Evolutionary conservation across 1,140 invertebrate genomes (phyloP).

Genomic region (Drosophila subobscura): DNA sequence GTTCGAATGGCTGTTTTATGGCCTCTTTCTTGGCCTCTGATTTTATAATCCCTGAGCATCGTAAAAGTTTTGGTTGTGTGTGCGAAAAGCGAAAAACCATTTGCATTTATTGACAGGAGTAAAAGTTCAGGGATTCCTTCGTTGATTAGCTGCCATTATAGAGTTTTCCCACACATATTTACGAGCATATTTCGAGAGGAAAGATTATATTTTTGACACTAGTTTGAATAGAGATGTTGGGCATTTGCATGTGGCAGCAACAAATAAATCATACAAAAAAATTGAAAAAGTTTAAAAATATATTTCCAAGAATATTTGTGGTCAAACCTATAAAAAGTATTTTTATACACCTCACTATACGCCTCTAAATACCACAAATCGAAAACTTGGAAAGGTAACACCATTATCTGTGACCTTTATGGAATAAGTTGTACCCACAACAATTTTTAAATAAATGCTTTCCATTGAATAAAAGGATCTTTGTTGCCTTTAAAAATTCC

Average conservation of each 20-base stretch:
- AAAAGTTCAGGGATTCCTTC: slow-evolving; percentile 9
- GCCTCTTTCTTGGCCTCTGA: slow-evolving; percentile 25
- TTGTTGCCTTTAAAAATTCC: too few relatives aligned
- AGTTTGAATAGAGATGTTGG: slow-evolving; percentile 24
- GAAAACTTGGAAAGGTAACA: too few relatives aligned
- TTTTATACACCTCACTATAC: too few relatives aligned
- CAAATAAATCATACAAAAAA: too few relatives aligned
- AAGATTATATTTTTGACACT: slow-evolving; percentile 25
- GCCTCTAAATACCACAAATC: too few relatives aligned
- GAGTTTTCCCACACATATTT: slow-evolving; percentile 41
- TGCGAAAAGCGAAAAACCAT: slow-evolving; percentile 24
- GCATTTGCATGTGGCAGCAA: background rate
- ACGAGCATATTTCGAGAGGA: slow-evolving; percentile 46
- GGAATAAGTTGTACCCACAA: too few relatives aligned
- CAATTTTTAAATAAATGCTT: too few relatives aligned
- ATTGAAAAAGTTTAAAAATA: too few relatives aligned
- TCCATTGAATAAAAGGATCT: too few relatives aligned
- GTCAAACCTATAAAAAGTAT: too few relatives aligned
- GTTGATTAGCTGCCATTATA: slow-evolving; percentile 58
- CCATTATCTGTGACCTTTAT: too few relatives aligned
- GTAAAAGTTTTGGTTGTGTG: slow-evolving; percentile 39
- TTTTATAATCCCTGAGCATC: slow-evolving; percentile 26
- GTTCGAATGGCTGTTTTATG: slow-evolving; percentile 27
- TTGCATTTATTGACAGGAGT: slow-evolving; percentile 39
- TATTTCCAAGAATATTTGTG: too few relatives aligned